These are phyloP conservation scores for Neosilurus hyrtlii DNA, from an alignment of 2,797 vertebrate genomes.

Conservation along the genomic window DNA sequence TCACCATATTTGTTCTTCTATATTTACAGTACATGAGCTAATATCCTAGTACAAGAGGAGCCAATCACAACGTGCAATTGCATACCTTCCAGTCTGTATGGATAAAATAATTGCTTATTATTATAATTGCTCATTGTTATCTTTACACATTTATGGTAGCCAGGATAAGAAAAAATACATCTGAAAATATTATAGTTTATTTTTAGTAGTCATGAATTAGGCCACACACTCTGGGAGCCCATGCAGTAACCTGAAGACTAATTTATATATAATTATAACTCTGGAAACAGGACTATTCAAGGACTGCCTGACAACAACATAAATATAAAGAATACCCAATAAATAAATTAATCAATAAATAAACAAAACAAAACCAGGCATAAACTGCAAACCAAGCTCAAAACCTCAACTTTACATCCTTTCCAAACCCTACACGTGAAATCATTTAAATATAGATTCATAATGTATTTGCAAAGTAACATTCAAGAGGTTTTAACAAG, in stretches of 20 bases:
- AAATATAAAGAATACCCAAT: background rate
- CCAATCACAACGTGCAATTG: too few relatives aligned
- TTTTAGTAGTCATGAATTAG: background rate
- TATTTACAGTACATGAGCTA: too few relatives aligned
- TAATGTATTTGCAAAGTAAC: background rate
- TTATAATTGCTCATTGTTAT: too few relatives aligned
- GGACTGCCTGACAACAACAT: background rate
- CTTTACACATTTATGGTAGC: background rate
- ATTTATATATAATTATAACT: background rate
- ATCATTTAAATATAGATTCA: too few relatives aligned
- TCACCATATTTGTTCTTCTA: too few relatives aligned
- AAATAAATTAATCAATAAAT: background rate
- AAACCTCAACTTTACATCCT: background rate
- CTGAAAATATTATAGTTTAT: background rate
- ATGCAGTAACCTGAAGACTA: background rate
- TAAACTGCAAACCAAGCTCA: background rate
- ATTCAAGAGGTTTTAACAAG: background rate
- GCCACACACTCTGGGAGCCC: background rate
- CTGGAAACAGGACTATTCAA: background rate
- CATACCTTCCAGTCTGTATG: too few relatives aligned
- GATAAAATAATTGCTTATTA: too few relatives aligned
- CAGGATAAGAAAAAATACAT: background rate
- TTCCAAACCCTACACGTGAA: background rate
- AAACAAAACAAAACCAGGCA: background rate
- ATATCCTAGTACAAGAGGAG: too few relatives aligned